Percentiles rank a stretch among this genome's conserved stretches.
phyloP scores from a whole-genome alignment of 2,797 vertebrate species.

The Coregonus ussuriensis region DNA sequence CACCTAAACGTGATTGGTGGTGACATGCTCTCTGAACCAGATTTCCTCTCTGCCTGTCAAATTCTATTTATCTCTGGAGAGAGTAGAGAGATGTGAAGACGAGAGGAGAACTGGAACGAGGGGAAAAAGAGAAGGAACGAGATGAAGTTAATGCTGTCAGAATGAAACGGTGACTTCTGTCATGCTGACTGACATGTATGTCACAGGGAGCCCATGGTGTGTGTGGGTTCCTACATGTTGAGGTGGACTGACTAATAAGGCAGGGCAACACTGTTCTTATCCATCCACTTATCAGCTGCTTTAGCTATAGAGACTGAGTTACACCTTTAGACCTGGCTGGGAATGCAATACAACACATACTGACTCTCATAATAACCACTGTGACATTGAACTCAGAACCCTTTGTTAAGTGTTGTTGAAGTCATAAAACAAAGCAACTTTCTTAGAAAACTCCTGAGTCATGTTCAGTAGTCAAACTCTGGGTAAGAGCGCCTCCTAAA shows the following conservation, averaged over 20 bases:
- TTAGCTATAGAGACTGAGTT: slow-evolving; percentile 10
- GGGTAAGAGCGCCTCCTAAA: too few species aligned
- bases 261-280: slow-evolving; percentile 10
- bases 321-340: neutral
- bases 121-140: neutral
- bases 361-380: neutral
- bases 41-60: slow-evolving; percentile 28
- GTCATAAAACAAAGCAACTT: too few species aligned
- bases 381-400: neutral
- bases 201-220: too few species aligned
- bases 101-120: neutral
- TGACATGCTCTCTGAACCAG: slow-evolving; percentile 37
- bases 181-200: too few species aligned
- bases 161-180: too few species aligned
- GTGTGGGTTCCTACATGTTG: neutral
- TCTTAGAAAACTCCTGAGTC: too few species aligned
- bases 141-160: neutral
- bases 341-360: too few species aligned
- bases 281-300: slow-evolving; percentile 27
- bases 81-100: neutral
- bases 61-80: neutral
- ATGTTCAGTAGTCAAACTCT: too few species aligned
- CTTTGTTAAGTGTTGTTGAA: too few species aligned
- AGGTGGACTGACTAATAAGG: slow-evolving; percentile 18
- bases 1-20: slow-evolving; percentile 19